phyloP scores from a whole-genome alignment of 2,113 vertebrate species.

The Cyprinodon variegatus region DNA sequence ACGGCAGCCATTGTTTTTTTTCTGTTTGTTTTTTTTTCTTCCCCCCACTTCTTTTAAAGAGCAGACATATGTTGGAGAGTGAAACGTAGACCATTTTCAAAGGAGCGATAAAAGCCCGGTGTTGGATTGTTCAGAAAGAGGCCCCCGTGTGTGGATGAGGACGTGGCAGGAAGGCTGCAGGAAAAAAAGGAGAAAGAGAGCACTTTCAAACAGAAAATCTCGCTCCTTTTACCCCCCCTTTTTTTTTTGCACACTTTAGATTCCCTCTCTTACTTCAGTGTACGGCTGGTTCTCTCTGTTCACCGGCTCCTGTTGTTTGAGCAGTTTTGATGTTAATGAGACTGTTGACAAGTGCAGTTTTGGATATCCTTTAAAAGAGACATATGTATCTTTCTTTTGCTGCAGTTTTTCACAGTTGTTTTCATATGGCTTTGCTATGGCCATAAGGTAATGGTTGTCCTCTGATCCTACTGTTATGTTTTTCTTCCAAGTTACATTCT shows the following conservation, averaged over 20 bases:
- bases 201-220: slow-evolving; percentile 56
- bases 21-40: background rate
- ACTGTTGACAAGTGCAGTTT: slow-evolving; percentile 50
- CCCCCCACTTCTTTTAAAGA: slow-evolving; percentile 39
- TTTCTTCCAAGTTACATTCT: background rate
- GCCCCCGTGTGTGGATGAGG: slow-evolving; percentile 64
- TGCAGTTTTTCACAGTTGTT: slow-evolving; percentile 29
- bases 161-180: slow-evolving; percentile 63
- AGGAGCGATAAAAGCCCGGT: slow-evolving; percentile 72
- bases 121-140: slow-evolving; percentile 78
- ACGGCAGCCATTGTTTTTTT: slow-evolving; percentile 70
- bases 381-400: slow-evolving; percentile 28
- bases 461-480: background rate
- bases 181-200: slow-evolving; percentile 64
- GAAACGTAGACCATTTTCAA: slow-evolving; percentile 67
- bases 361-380: slow-evolving; percentile 51
- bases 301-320: slow-evolving; percentile 42
- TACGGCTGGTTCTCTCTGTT: slow-evolving; percentile 32
- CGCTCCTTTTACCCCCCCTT: slow-evolving; percentile 31
- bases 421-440: slow-evolving; percentile 15
- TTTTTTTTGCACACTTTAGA: slow-evolving; percentile 31
- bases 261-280: slow-evolving; percentile 28
- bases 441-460: slow-evolving; percentile 11
- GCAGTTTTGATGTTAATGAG: slow-evolving; percentile 40
- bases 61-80: slow-evolving; percentile 76